Evolutionary conservation across 2,797 vertebrate genomes (phyloP), one percentile per base, ranked within the genome.

Genomic region (Mormyrus hasselquistii): DNA sequence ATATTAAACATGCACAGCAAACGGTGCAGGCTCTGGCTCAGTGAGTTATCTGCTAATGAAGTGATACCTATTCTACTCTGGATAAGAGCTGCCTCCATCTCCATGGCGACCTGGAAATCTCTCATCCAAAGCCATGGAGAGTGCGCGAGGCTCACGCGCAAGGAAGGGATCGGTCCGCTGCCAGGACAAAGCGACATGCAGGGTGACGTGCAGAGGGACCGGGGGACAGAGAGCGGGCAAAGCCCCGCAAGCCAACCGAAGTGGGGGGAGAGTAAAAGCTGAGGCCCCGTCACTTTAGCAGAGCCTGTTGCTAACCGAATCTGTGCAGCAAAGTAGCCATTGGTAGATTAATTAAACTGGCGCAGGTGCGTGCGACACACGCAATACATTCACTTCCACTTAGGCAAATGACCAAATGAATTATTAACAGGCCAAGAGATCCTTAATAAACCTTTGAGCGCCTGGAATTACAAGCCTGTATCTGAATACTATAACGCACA

Each of bases 21-120:
- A 73, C 79, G 16, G 53, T 88, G 62, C 88, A 62, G 86, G 83
- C 25, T 82, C 50, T 14, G 89, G 73, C 69, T 53, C 19, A 88
- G 85, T 90, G 91, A 53, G 87, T 34, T 89, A 83, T 89, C 85
- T 91, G 91, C 90, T 94, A 92, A 86, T 89, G 88, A 91, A 93
- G 94, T 94, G 94, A 93, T 93, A 92, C 92, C 94, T 94, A 90
- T 95, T 94, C 84, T 94, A 91, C 89, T 92, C 93, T 91, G 86
- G 92, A 92, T 93, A 92, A 73, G 91, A 94, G 94, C 95, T 93
- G 91, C 44, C 83, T 57, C 90, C 93, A 94, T 97, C 95, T 96
- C 97, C 96, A 97, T 97, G 96, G 95, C 94, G 95, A 97, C 96
- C 94, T 92, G 93, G 94, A 88, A 89, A 91, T 91, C 91, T 91